phyloP scores from a whole-genome alignment of 2,113 vertebrate genomes.

The Melierax canorus region DNA sequence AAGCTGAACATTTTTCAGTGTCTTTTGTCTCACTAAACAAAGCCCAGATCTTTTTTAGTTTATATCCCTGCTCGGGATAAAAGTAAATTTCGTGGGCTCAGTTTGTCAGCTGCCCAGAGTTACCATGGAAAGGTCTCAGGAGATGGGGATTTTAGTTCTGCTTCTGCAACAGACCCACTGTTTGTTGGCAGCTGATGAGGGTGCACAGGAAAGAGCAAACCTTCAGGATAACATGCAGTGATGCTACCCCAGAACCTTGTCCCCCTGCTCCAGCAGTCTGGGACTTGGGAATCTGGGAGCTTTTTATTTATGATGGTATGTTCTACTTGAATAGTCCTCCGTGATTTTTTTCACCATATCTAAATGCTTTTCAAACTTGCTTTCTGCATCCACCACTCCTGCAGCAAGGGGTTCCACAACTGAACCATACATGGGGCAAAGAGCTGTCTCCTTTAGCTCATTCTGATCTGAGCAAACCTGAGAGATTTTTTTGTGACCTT shows the following conservation, averaged over 20 bases:
- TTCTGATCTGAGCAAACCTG: background rate
- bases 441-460: background rate
- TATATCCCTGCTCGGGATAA: background rate
- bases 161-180: background rate
- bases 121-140: background rate
- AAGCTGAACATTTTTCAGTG: background rate
- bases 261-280: background rate
- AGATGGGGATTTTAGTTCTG: background rate
- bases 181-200: background rate
- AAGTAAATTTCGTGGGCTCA: background rate
- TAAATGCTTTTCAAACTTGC: background rate
- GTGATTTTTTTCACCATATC: background rate
- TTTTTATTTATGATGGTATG: background rate
- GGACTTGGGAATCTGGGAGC: background rate
- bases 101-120: background rate
- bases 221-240: background rate
- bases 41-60: background rate
- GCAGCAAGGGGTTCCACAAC: background rate
- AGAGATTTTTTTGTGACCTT: background rate
- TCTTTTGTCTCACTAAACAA: background rate
- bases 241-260: background rate
- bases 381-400: background rate
- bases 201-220: background rate
- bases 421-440: fast-evolving
- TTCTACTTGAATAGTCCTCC: background rate